A percentile compares a stretch with the other conserved stretches of the same genome.
Conservation (phyloP, 1,140 invertebrate genomes). For the Diabrotica virgifera region DNA sequence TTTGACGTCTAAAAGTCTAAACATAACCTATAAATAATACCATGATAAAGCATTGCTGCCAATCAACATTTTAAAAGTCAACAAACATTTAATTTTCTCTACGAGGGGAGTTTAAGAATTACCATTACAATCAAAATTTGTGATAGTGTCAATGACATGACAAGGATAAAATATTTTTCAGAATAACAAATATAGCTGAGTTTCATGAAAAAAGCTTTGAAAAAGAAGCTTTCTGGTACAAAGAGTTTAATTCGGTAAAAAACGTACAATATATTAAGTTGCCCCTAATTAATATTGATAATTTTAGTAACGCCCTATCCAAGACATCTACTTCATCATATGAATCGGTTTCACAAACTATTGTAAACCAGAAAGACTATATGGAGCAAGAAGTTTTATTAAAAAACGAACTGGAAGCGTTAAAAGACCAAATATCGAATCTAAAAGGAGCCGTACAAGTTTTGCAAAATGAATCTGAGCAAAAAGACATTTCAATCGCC, state of each 20-base stretch:
- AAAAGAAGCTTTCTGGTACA: constrained; percentile 20
- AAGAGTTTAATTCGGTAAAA: constrained; percentile 33
- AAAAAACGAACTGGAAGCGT: constrained; percentile 32
- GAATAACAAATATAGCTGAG: not conserved
- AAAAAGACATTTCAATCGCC: constrained; percentile 39
- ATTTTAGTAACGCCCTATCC: constrained; percentile 29
- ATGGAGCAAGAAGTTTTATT: constrained; percentile 23
- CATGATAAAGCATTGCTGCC: too few relatives aligned
- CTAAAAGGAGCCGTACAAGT: constrained; percentile 37
- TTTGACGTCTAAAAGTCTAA: too few relatives aligned
- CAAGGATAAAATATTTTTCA: not conserved
- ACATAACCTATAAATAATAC: not conserved
- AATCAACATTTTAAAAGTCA: too few relatives aligned
- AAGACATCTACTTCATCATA: constrained; percentile 25
- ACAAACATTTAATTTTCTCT: not conserved
- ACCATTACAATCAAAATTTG: not conserved
- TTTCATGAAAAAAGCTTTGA: constrained; percentile 33
- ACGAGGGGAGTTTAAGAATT: not conserved
- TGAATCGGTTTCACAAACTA: constrained; percentile 17
- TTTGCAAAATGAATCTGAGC: constrained; percentile 39
- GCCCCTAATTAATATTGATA: too few relatives aligned
- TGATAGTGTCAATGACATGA: not conserved
- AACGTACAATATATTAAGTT: not conserved
- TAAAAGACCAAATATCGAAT: constrained; percentile 41
- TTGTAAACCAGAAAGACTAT: constrained; percentile 4